Percentiles rank a stretch among this genome's conserved stretches.
phyloP scores from a whole-genome alignment of 2,888 invertebrate genomes.

The Drosophila borborema region DNA sequence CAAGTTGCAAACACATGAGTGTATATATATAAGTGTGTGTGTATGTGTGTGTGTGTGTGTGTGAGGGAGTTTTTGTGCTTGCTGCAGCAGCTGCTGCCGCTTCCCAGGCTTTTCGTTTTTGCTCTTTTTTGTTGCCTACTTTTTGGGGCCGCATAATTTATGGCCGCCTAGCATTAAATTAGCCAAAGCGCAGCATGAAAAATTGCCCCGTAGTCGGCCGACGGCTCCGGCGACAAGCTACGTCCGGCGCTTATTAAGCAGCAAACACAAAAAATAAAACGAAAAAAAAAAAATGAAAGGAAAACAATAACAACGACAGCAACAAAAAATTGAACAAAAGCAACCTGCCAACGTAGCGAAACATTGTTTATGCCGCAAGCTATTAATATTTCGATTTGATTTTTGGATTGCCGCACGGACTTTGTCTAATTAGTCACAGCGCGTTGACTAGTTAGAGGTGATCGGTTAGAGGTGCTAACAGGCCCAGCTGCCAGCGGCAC shows the following conservation, averaged over 20 bases:
- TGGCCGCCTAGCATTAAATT: constrained; percentile 77
- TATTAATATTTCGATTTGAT: constrained; percentile 68
- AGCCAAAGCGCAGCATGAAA: constrained; percentile 81
- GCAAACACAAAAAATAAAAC: neutral
- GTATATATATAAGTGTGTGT: constrained; percentile 10
- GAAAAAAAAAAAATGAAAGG: constrained; percentile 14
- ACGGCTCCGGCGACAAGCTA: constrained; percentile 63
- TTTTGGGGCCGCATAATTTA: constrained; percentile 76
- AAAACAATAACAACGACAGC: constrained; percentile 9
- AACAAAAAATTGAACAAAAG: constrained; percentile 11
- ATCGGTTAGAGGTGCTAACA: constrained; percentile 16
- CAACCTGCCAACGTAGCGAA: constrained; percentile 14
- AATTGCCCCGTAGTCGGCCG: constrained; percentile 65
- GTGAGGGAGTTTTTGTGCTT: constrained; percentile 11
- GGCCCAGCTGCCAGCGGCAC: constrained; percentile 28
- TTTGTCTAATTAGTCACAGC: constrained; percentile 58
- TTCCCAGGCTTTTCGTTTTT: constrained; percentile 62
- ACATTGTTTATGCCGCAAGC: constrained; percentile 37
- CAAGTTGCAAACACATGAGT: constrained; percentile 54
- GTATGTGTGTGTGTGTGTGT: constrained; percentile 7
- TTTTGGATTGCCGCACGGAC: constrained; percentile 48
- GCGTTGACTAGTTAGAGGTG: constrained; percentile 24
- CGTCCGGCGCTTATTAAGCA: constrained; percentile 78
- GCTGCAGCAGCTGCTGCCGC: constrained; percentile 77
- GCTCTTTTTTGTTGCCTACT: constrained; percentile 66